phyloP scores from a whole-genome alignment of 2,797 vertebrate genomes.

The Pangasius larnaudii region DNA sequence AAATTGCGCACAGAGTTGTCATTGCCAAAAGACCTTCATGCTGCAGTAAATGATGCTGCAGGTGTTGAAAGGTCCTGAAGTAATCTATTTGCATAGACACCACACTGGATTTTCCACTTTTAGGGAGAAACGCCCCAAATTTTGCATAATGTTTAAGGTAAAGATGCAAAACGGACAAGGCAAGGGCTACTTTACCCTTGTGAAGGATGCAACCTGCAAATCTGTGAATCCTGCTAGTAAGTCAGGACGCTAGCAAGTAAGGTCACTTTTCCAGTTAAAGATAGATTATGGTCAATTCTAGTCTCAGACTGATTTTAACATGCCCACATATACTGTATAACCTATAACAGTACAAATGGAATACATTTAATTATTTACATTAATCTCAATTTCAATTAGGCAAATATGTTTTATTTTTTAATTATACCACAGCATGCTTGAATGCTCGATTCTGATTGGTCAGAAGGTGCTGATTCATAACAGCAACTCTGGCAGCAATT shows the following conservation, averaged over 20 bases:
- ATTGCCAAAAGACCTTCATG: not conserved
- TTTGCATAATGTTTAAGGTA: not conserved
- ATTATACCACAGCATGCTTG: not conserved
- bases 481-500: not conserved
- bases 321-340: not conserved
- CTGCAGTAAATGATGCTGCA: not conserved
- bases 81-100: conserved; percentile 3
- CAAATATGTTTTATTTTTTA: not conserved
- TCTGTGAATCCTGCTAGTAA: too few species aligned
- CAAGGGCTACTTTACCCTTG: not conserved
- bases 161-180: conserved; percentile 3
- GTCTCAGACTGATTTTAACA: not conserved
- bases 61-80: not conserved
- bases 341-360: not conserved
- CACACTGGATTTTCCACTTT: not conserved
- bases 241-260: not conserved
- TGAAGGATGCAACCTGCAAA: not conserved
- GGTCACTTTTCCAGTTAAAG: not conserved
- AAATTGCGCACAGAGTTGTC: not conserved
- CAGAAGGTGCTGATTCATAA: not conserved
- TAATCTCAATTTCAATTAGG: not conserved
- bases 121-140: not conserved
- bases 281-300: not conserved
- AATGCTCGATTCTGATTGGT: not conserved
- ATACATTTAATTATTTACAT: not conserved